Evolutionary conservation across 53 echinoderm and acorn worm genomes (phyloP), one percentile per base, ranked within the genome.

Genomic region (Stichopus horrens): DNA sequence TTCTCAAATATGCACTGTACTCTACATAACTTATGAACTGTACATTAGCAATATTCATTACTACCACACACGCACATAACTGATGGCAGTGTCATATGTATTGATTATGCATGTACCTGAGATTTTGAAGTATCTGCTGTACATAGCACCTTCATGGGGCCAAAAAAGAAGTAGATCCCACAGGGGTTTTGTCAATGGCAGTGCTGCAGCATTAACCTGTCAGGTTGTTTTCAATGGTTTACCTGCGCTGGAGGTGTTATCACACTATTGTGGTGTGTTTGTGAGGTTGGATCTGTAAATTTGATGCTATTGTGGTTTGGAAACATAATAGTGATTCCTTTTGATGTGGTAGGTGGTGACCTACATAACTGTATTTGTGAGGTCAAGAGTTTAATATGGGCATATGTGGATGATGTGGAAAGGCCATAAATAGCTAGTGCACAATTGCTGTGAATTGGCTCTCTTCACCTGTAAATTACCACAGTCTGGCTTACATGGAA

Each of bases 261-360:
- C 6, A n/a, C 58, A 81, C 81, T 57, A 58, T 81, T 81, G 57
- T 81, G 81, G 58, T 81, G 57, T 55, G 19, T 58, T 81, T 54
- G 20, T 9, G 79, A 53, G 57, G 58, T 81, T 81, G 18, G 23
- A 57, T 71, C 71, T 21, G 57, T 81, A 58, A 81, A n/a, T 21
- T 81, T 6, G 56, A 81, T 81, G 81, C 81, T 57, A 8, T 81
- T 81, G 81, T 81, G 81, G 81, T 57, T 81, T 56, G 58, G 81
- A 11, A 81, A 81, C 81, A 81, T 81, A 21, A 58, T 58, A 21
- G 58, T 7, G 56, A 55, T 81, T 81, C 56, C 81, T 81, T 81
- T 81, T 58, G 58, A 58, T 21, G 57, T 81, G 58, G 81, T 57
- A 81, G 81, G 81, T 56, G 57, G n/a, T 81, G 81, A 81, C 81